Conservation (phyloP, 2,797 vertebrate species). For the Todus mexicanus region DNA sequence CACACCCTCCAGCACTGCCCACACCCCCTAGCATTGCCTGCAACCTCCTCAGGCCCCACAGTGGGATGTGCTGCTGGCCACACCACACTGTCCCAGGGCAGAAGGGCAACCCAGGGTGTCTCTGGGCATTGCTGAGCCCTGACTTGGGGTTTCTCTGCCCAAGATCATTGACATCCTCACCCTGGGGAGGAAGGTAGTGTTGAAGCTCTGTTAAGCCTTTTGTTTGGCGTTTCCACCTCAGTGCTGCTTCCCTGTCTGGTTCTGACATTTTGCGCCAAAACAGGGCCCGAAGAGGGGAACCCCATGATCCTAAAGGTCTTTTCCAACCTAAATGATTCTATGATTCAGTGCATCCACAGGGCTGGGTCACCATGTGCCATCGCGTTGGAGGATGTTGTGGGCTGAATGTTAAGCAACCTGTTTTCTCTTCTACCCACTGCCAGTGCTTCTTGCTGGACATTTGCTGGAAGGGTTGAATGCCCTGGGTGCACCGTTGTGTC, state of each 20-base stretch:
- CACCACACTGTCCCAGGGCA: neutral
- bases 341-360: neutral
- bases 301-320: too few relatives aligned
- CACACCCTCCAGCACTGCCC: neutral
- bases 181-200: neutral
- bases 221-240: neutral
- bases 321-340: too few relatives aligned
- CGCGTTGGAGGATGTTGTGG: neutral
- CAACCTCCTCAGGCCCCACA: neutral
- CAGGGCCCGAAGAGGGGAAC: neutral
- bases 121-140: neutral
- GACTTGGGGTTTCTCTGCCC: neutral
- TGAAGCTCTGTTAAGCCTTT: neutral
- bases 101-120: neutral
- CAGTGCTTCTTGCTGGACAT: neutral
- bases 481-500: fast-evolving
- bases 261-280: neutral
- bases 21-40: neutral
- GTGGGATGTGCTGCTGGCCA: neutral
- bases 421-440: neutral
- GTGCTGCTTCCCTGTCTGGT: neutral
- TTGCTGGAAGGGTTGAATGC: neutral
- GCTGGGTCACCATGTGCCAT: fast-evolving
- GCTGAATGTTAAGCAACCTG: neutral
- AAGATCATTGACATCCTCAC: neutral